Percentiles rank a stretch among this genome's conserved stretches.
Evolutionary conservation across 2,113 vertebrate species (phyloP).

Genomic region (Varanus salvator): DNA sequence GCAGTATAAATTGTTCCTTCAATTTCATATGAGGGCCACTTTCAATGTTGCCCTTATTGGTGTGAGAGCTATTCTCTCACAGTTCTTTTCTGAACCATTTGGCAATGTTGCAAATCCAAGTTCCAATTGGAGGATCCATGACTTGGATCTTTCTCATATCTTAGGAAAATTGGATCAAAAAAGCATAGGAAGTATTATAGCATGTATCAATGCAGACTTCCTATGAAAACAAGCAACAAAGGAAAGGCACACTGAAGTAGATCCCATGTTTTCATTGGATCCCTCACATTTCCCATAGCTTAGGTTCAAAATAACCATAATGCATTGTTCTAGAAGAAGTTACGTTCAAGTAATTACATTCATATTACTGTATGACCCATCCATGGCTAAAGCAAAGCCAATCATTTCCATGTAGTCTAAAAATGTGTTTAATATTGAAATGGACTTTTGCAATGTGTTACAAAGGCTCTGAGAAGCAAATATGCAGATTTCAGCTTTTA

Average conservation of each 20-base stretch:
- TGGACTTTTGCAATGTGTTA: not conserved
- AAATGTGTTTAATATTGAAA: not conserved
- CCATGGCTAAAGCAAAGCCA: not conserved
- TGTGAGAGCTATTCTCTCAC: not conserved
- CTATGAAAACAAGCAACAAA: not conserved
- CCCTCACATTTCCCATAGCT: not conserved
- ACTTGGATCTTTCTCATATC: not conserved
- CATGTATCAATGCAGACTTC: not conserved
- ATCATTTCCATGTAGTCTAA: not conserved
- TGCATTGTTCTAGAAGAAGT: not conserved
- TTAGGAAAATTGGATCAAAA: not conserved
- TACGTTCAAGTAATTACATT: not conserved
- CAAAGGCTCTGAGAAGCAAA: slow-evolving; percentile 49
- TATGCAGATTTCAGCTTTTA: slow-evolving; percentile 52
- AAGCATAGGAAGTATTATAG: not conserved
- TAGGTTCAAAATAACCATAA: not conserved
- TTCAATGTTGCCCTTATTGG: not conserved
- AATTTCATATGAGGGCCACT: not conserved
- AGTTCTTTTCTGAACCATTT: not conserved
- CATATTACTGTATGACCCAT: not conserved
- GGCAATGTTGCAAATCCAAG: not conserved
- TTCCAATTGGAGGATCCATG: not conserved
- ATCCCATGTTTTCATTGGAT: not conserved
- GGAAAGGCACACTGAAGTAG: not conserved
- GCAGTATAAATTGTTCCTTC: not conserved